A percentile compares a stretch with the other conserved stretches of the same genome.
Conservation (phyloP, 2,113 vertebrate species). For the Motacilla tschutschensis region DNA sequence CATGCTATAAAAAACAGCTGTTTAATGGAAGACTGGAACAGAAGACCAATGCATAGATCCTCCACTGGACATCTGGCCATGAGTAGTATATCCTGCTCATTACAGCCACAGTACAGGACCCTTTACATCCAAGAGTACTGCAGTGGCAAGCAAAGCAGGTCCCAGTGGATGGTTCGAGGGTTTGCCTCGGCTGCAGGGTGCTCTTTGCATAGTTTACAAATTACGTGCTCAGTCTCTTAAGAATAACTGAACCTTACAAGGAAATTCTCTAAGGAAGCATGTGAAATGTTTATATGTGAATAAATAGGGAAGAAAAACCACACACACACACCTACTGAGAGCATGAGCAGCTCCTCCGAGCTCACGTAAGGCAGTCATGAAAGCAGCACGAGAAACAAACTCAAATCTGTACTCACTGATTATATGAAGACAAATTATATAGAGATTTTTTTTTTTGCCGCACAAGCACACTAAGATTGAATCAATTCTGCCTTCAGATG, state of each 20-base stretch:
- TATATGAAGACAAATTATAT: neutral
- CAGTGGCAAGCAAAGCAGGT: neutral
- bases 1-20: neutral
- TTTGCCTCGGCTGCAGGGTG: neutral
- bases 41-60: neutral
- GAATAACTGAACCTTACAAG: conserved; percentile 48
- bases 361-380: neutral
- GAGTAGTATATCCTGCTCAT: neutral
- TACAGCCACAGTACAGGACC: neutral
- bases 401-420: neutral
- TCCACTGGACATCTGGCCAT: neutral
- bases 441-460: neutral
- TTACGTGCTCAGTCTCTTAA: neutral
- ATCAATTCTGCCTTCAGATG: conserved; percentile 28
- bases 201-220: conserved; percentile 28
- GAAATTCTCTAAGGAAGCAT: conserved; percentile 25
- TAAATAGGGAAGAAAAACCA: neutral
- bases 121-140: neutral
- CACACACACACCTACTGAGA: neutral
- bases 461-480: neutral
- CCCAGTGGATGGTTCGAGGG: neutral
- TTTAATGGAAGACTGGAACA: neutral
- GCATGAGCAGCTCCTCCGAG: neutral
- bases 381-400: neutral
- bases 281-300: conserved; percentile 43